These are phyloP conservation scores for Belonocnema kinseyi DNA, from an alignment of 1,140 invertebrate genomes.

Conservation along the genomic window DNA sequence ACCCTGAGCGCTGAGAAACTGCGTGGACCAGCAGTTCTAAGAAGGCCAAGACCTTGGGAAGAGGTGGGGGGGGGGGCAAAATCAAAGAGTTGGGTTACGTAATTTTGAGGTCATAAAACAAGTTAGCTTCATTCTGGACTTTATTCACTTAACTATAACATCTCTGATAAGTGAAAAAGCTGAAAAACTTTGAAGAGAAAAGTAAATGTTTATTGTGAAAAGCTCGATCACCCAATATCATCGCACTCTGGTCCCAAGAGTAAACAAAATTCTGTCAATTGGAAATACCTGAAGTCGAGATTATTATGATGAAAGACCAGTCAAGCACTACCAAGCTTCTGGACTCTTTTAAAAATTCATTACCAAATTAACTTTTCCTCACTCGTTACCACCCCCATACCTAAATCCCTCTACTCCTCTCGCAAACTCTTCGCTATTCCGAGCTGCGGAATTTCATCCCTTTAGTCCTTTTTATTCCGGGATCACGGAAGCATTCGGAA, in stretches of 20 bases:
- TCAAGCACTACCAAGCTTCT: constrained; percentile 13
- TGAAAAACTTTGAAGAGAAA: constrained; percentile 9
- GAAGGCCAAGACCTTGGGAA: too few relatives aligned
- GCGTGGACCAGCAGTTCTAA: too few relatives aligned
- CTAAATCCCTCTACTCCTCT: neutral
- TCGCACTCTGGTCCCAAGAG: constrained; percentile 18
- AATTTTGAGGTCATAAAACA: neutral
- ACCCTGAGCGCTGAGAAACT: too few relatives aligned
- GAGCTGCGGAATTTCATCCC: constrained; percentile 11
- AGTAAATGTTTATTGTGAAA: neutral
- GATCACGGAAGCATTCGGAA: constrained; percentile 13
- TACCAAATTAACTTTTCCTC: constrained; percentile 55
- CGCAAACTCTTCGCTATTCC: neutral
- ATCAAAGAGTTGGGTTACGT: neutral
- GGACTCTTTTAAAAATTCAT: constrained; percentile 59
- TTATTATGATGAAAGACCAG: constrained; percentile 56
- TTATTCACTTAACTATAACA: neutral
- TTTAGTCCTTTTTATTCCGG: constrained; percentile 16
- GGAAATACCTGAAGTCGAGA: constrained; percentile 45
- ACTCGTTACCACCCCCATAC: neutral
- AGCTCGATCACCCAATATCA: neutral
- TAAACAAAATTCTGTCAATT: constrained; percentile 48
- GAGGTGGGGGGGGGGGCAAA: too few relatives aligned
- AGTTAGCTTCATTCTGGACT: neutral
- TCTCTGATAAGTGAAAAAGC: neutral